These are phyloP conservation scores for Labroides dimidiatus DNA, from an alignment of 2,797 vertebrate genomes.

Conservation along the genomic window DNA sequence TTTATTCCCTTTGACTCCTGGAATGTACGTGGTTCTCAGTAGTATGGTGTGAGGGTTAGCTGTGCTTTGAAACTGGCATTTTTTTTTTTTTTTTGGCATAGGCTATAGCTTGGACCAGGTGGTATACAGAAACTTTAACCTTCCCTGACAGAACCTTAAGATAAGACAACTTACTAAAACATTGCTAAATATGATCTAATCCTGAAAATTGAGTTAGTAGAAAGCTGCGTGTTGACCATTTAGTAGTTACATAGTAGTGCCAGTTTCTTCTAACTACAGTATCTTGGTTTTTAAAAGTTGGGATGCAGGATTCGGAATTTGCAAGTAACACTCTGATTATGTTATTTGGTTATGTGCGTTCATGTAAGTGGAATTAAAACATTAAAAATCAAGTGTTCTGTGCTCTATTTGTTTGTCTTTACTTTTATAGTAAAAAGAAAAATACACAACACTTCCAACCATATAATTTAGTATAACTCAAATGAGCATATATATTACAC, in stretches of 20 bases:
- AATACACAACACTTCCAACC: too few species aligned
- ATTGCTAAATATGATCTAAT: slow-evolving; percentile 47
- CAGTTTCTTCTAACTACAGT: slow-evolving; percentile 66
- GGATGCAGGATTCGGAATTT: slow-evolving; percentile 64
- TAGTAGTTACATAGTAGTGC: slow-evolving; percentile 63
- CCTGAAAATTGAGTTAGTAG: slow-evolving; percentile 56
- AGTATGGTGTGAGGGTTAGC: slow-evolving; percentile 92
- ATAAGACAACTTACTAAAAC: slow-evolving; percentile 44
- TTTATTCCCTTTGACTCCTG: slow-evolving; percentile 88
- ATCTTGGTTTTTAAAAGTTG: slow-evolving; percentile 59
- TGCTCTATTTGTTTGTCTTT: slow-evolving; percentile 18
- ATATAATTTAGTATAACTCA: too few species aligned
- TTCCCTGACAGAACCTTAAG: slow-evolving; percentile 53
- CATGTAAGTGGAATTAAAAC: slow-evolving; percentile 98
- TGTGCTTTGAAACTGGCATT: slow-evolving; percentile 84
- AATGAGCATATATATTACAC: too few species aligned
- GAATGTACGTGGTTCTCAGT: slow-evolving; percentile 96
- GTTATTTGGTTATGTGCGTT: slow-evolving; percentile 95
- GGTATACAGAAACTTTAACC: slow-evolving; percentile 63
- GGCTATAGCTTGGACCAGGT: slow-evolving; percentile 62
- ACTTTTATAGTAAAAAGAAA: neutral
- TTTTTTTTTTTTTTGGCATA: slow-evolving; percentile 67
- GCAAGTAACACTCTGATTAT: slow-evolving; percentile 92
- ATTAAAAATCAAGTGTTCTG: slow-evolving; percentile 58
- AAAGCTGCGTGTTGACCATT: slow-evolving; percentile 59